These are phyloP conservation scores for Horisme vitalbata DNA, from an alignment of 2,888 invertebrate genomes.

Conservation along the genomic window DNA sequence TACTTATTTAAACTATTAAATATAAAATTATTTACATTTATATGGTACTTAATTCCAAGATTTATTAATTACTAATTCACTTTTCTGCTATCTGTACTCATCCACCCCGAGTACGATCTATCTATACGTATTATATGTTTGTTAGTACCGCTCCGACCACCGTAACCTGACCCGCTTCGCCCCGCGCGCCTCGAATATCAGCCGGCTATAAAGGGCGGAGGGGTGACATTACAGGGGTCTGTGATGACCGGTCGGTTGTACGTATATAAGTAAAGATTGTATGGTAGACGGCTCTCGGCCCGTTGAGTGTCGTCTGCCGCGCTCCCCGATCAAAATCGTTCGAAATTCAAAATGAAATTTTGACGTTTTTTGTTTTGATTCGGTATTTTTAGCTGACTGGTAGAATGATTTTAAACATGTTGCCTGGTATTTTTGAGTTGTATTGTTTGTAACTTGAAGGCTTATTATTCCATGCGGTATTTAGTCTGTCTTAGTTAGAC, in stretches of 20 bases:
- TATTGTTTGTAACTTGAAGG: too few relatives aligned
- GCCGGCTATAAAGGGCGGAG: conserved; percentile 48
- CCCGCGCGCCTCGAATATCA: conserved; percentile 48
- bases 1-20: too few relatives aligned
- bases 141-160: conserved; percentile 77
- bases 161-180: conserved; percentile 52
- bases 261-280: conserved; percentile 70
- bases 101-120: conserved; percentile 68
- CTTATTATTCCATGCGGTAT: too few relatives aligned
- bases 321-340: conserved; percentile 76
- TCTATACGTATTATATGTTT: conserved; percentile 76
- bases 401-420: too few relatives aligned
- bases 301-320: conserved; percentile 77
- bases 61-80: conserved; percentile 31
- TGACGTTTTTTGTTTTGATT: conserved; percentile 52
- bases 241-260: conserved; percentile 47
- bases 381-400: too few relatives aligned
- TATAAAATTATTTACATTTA: too few relatives aligned
- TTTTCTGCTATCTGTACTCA: conserved; percentile 57
- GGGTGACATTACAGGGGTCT: conserved; percentile 60
- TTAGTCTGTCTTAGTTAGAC: too few relatives aligned
- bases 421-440: too few relatives aligned
- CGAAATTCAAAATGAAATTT: conserved; percentile 70
- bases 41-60: conserved; percentile 3
- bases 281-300: conserved; percentile 68